Evolutionary conservation across 1,140 invertebrate genomes (phyloP).

Genomic region (Drosophila arizonae): DNA sequence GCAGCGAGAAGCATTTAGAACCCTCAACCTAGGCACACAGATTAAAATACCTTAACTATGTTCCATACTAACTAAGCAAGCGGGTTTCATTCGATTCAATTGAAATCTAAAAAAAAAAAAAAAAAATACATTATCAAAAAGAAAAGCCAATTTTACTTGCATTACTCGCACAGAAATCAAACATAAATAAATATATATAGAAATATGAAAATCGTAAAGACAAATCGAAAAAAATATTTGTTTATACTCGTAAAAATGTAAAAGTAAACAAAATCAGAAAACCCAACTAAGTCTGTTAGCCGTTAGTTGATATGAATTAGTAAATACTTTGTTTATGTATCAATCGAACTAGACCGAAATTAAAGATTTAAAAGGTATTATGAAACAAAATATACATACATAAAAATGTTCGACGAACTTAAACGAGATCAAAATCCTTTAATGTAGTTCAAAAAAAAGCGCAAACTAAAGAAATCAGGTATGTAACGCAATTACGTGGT

Average conservation of each 20-base stretch:
- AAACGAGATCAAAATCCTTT: not conserved
- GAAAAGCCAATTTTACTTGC: constrained; percentile 6
- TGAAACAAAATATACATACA: not conserved
- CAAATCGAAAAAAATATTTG: constrained; percentile 10
- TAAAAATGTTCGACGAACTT: not conserved
- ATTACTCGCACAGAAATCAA: constrained; percentile 35
- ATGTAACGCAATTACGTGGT: no score
- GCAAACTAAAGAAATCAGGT: no score
- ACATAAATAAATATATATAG: constrained; percentile 8
- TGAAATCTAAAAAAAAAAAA: not conserved
- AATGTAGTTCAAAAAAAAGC: no score
- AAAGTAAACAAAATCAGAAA: constrained; percentile 29
- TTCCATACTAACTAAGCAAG: constrained; percentile 38
- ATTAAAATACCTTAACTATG: constrained; percentile 3
- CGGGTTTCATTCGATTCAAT: constrained; percentile 62
- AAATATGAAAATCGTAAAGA: constrained; percentile 14
- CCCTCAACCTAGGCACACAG: not conserved
- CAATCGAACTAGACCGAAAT: constrained; percentile 32
- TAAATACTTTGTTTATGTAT: constrained; percentile 53
- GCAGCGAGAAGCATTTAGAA: constrained; percentile 19
- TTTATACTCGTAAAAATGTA: constrained; percentile 23
- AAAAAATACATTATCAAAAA: not conserved
- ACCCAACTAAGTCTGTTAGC: constrained; percentile 73
- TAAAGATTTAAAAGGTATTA: constrained; percentile 17
- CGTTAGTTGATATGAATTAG: constrained; percentile 65